Evolutionary conservation across 1,140 invertebrate species (phyloP).

Genomic region (Procambarus virginalis): DNA sequence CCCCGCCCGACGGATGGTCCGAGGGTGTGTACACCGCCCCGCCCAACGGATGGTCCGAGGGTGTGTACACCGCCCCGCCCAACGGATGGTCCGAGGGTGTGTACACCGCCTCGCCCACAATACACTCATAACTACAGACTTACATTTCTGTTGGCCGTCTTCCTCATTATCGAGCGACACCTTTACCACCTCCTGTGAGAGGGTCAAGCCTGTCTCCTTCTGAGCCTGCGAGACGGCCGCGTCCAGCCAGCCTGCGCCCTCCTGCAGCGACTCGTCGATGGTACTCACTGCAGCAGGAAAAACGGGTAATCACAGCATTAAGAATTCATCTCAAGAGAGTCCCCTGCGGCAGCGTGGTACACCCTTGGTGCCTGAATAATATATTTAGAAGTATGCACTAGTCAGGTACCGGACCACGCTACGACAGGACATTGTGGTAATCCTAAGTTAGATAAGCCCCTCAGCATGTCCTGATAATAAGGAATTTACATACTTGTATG

Average conservation of each 20-base stretch:
- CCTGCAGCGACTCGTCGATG: conserved; percentile 55
- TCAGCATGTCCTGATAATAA: not conserved
- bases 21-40: too few relatives aligned
- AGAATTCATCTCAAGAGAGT: not conserved
- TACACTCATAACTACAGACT: not conserved
- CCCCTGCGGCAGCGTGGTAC: not conserved
- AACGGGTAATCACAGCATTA: too few relatives aligned
- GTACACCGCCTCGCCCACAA: too few relatives aligned
- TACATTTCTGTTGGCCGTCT: conserved; percentile 48
- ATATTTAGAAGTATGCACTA: too few relatives aligned
- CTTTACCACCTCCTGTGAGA: conserved; percentile 39
- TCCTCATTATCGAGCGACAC: conserved; percentile 61
- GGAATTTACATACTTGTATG: too few relatives aligned
- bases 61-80: too few relatives aligned
- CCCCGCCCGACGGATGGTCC: too few relatives aligned
- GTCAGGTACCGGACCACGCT: too few relatives aligned
- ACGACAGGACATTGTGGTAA: too few relatives aligned
- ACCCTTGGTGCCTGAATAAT: not conserved
- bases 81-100: too few relatives aligned
- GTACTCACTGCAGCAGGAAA: conserved; percentile 46
- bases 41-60: too few relatives aligned
- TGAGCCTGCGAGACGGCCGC: conserved; percentile 33
- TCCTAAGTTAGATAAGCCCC: not conserved
- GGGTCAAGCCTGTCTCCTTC: not conserved
- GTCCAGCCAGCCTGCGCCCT: conserved; percentile 57